Evolutionary conservation across 2,113 vertebrate genomes (phyloP).

Genomic region (Callocephalon fimbriatum): DNA sequence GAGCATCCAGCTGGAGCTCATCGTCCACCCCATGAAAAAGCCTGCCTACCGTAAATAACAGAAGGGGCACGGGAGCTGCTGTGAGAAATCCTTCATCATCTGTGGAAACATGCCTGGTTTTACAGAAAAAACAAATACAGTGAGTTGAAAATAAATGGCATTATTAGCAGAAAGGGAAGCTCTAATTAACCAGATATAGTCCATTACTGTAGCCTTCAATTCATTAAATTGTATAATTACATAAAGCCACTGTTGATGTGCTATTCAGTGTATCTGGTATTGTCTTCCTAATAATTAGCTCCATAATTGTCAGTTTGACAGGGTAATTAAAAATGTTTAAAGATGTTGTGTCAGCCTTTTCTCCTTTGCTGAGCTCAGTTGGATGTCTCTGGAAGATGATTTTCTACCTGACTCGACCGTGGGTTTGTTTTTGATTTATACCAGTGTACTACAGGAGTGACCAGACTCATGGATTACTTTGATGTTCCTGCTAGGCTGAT

Average conservation of each 20-base stretch:
- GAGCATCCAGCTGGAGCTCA: neutral
- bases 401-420: neutral
- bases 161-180: constrained; percentile 79
- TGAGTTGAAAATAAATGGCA: constrained; percentile 74
- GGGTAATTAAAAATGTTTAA: constrained; percentile 85
- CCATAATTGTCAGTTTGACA: constrained; percentile 85
- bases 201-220: constrained; percentile 83
- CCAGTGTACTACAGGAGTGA: neutral
- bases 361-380: constrained; percentile 41
- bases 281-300: constrained; percentile 84
- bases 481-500: constrained; percentile 11
- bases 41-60: neutral
- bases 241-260: constrained; percentile 75
- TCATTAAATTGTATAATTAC: constrained; percentile 85
- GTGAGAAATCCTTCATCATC: constrained; percentile 1
- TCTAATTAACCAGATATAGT: constrained; percentile 82
- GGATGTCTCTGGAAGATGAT: constrained; percentile 37
- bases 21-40: neutral
- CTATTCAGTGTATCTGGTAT: constrained; percentile 78
- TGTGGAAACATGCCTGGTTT: constrained; percentile 2
- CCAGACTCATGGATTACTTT: constrained; percentile 48
- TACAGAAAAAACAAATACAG: constrained; percentile 57
- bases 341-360: constrained; percentile 76
- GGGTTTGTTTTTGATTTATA: constrained; percentile 32
- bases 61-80: neutral